Conservation (phyloP, 1,140 invertebrate species). For the Drosophila littoralis region DNA sequence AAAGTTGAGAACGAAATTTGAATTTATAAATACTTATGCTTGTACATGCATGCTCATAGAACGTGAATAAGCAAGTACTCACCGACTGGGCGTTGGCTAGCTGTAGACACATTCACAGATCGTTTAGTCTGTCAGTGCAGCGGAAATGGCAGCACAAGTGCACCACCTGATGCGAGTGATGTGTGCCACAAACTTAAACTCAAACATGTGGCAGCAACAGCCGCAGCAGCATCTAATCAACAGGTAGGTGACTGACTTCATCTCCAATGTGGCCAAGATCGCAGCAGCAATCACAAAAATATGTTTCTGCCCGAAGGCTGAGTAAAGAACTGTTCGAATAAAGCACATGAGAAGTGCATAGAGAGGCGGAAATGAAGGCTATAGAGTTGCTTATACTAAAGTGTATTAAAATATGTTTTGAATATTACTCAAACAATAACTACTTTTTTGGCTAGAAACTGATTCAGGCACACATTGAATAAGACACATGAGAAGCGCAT, state of each 20-base stretch:
- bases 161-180: slow-evolving; percentile 26
- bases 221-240: slow-evolving; percentile 13
- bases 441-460: neutral
- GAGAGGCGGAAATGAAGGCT: neutral
- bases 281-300: slow-evolving; percentile 45
- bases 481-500: neutral
- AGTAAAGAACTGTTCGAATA: neutral
- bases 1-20: slow-evolving; percentile 40
- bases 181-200: slow-evolving; percentile 13
- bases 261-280: slow-evolving; percentile 48
- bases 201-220: slow-evolving; percentile 11
- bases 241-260: slow-evolving; percentile 2
- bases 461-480: neutral
- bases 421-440: too few relatives aligned
- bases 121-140: slow-evolving; percentile 38
- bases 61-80: slow-evolving; percentile 29
- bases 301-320: neutral
- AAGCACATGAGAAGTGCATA: neutral
- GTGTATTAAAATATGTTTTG: too few relatives aligned
- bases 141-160: slow-evolving; percentile 46
- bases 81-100: slow-evolving; percentile 15
- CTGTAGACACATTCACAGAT: slow-evolving; percentile 28
- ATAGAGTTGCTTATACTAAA: too few relatives aligned
- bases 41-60: slow-evolving; percentile 24
- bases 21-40: slow-evolving; percentile 50